A percentile compares a stretch with the other conserved stretches of the same genome.
phyloP scores from a whole-genome alignment of 2,888 invertebrate genomes.

The Mechanitis messenoides region DNA sequence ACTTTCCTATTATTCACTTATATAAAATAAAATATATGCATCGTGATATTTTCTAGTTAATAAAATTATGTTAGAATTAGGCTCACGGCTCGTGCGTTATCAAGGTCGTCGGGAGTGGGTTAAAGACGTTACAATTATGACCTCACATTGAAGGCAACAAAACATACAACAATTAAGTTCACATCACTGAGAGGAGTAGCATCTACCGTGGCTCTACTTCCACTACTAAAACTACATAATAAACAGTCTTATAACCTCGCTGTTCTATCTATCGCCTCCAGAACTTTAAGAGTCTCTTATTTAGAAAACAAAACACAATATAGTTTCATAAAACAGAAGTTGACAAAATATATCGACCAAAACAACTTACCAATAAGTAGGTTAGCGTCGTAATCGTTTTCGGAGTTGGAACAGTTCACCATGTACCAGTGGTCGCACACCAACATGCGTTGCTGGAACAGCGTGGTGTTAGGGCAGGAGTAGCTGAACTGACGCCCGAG shows the following conservation, averaged over 20 bases:
- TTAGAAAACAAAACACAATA: neutral
- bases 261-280: neutral
- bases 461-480: slow-evolving; percentile 85
- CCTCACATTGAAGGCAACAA: slow-evolving; percentile 5
- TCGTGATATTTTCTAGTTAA: neutral
- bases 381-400: slow-evolving; percentile 82
- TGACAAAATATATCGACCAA: too few relatives aligned
- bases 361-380: slow-evolving; percentile 78
- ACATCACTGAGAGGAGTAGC: neutral
- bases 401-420: slow-evolving; percentile 85
- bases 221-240: neutral
- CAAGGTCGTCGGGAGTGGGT: neutral
- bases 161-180: neutral
- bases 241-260: neutral
- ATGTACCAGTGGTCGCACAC: slow-evolving; percentile 90
- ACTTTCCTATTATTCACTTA: neutral
- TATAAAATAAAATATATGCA: too few relatives aligned
- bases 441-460: slow-evolving; percentile 88
- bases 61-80: neutral
- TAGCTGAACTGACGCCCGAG: slow-evolving; percentile 86
- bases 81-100: neutral
- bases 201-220: neutral
- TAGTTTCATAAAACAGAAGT: too few relatives aligned
- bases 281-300: neutral
- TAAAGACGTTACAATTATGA: neutral